phyloP scores from a whole-genome alignment of 2,888 invertebrate genomes.

The Sceliomorpha sp. region DNA sequence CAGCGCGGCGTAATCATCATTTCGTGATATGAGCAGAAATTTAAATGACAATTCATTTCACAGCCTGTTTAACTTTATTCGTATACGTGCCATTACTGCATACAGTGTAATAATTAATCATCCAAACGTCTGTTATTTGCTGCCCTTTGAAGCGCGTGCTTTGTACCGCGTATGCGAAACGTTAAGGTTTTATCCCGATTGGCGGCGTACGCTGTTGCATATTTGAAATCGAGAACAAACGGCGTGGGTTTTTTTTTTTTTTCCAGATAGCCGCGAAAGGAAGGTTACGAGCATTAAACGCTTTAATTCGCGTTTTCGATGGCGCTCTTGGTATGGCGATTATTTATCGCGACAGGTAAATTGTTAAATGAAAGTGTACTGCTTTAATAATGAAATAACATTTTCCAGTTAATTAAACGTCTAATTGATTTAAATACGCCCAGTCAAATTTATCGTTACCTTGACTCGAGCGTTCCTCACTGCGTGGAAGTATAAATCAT shows the following conservation, averaged over 20 bases:
- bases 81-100: conserved; percentile 5
- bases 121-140: neutral
- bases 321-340: too few species aligned
- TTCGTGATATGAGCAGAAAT: conserved; percentile 24
- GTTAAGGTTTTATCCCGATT: conserved; percentile 1
- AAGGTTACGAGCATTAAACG: too few species aligned
- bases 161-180: conserved; percentile 1
- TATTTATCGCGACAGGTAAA: too few species aligned
- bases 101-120: conserved; percentile 22
- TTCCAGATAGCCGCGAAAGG: too few species aligned
- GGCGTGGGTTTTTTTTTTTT: too few species aligned
- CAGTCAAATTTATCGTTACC: conserved; percentile 13
- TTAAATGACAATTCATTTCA: conserved; percentile 22
- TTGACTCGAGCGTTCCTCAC: neutral
- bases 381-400: conserved; percentile 18
- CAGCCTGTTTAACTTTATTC: conserved; percentile 14
- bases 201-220: too few species aligned
- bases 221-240: too few species aligned
- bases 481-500: conserved; percentile 10
- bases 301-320: too few species aligned
- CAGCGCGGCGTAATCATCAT: conserved; percentile 22
- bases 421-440: conserved; percentile 19
- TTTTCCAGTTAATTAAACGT: conserved; percentile 16
- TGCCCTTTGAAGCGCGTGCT: neutral
- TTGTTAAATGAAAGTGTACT: neutral